Conservation (phyloP, 2,797 vertebrate species). For the Gobionotothen gibberifrons region DNA sequence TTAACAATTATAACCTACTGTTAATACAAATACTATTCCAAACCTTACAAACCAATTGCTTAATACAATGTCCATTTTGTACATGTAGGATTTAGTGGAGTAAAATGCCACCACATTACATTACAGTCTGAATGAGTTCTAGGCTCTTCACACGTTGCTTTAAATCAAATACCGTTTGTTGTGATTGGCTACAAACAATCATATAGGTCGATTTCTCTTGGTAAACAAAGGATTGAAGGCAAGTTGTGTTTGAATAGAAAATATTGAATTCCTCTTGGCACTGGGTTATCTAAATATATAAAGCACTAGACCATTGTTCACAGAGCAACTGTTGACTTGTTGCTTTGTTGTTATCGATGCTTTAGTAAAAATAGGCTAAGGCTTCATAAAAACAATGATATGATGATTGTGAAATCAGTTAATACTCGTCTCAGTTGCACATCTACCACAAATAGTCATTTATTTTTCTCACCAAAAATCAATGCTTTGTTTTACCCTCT, state of each 20-base stretch:
- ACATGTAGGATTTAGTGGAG: too few species aligned
- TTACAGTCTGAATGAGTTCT: not conserved
- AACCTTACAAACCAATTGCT: not conserved
- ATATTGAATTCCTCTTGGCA: not conserved
- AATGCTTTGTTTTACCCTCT: not conserved
- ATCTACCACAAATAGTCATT: not conserved
- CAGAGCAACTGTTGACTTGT: not conserved
- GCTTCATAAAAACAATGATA: not conserved
- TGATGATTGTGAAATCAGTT: not conserved
- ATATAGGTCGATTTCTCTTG: not conserved
- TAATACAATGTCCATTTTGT: too few species aligned
- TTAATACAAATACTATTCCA: not conserved
- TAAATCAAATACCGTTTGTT: not conserved
- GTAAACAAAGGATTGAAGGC: not conserved
- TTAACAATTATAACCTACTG: not conserved
- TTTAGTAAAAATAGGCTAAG: not conserved
- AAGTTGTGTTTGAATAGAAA: not conserved
- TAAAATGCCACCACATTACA: not conserved
- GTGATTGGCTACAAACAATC: not conserved
- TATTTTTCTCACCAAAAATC: not conserved
- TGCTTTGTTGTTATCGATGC: not conserved
- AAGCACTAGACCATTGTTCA: not conserved
- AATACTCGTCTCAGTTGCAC: slow-evolving; percentile 8
- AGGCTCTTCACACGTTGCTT: not conserved
- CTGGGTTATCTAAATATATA: not conserved